These are phyloP conservation scores for Lipophrys pholis DNA, from an alignment of 2,113 vertebrate species.

Conservation along the genomic window DNA sequence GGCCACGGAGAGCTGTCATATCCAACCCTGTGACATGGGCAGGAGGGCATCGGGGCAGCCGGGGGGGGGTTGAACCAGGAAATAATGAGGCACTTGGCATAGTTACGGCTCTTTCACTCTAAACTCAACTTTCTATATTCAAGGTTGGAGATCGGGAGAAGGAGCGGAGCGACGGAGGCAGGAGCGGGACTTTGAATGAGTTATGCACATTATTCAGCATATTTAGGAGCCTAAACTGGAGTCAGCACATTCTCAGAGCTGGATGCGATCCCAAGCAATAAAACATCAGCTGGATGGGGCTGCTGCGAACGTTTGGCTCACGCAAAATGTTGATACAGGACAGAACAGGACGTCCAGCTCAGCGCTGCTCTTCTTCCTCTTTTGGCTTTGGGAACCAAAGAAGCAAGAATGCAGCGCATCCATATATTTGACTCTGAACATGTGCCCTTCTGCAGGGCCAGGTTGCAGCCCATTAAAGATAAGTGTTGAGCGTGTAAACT, in stretches of 20 bases:
- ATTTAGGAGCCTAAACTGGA: slow-evolving; percentile 51
- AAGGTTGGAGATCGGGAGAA: slow-evolving; percentile 2
- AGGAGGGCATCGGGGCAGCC: not conserved
- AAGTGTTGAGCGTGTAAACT: not conserved
- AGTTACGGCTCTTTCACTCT: slow-evolving; percentile 32
- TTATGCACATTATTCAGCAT: slow-evolving; percentile 57
- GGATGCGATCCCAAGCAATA: slow-evolving; percentile 52
- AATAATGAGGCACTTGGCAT: slow-evolving; percentile 48
- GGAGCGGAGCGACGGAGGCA: not conserved
- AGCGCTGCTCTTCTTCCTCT: not conserved
- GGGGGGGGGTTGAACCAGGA: not conserved
- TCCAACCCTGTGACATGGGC: slow-evolving; percentile 37
- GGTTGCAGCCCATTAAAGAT: not conserved
- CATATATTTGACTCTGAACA: not conserved
- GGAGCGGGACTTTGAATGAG: slow-evolving; percentile 24
- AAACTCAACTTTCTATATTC: slow-evolving; percentile 25
- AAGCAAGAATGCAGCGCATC: not conserved
- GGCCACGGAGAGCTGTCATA: slow-evolving; percentile 48
- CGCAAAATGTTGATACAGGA: slow-evolving; percentile 31
- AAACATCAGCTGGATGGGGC: slow-evolving; percentile 49
- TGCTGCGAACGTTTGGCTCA: slow-evolving; percentile 41
- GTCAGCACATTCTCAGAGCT: slow-evolving; percentile 65
- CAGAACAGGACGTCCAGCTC: not conserved
- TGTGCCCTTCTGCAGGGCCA: not conserved
- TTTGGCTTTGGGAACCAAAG: not conserved